Evolutionary conservation across 2,888 invertebrate genomes (phyloP), one percentile per base, ranked within the genome.

Genomic region (Aradus depressus): DNA sequence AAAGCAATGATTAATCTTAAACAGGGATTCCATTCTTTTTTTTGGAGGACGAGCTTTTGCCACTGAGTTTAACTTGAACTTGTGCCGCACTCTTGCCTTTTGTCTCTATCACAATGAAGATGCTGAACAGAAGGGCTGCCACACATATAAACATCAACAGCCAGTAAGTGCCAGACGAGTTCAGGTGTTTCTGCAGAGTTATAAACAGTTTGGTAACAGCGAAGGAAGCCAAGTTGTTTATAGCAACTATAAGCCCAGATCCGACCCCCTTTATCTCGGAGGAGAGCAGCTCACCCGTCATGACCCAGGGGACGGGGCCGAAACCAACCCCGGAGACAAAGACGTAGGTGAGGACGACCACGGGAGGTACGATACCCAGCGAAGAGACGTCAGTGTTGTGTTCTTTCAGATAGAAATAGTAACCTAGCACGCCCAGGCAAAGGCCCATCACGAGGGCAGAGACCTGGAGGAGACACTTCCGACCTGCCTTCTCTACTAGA

Each of bases 221-320:
- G 62, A 87, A 87, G 2, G 82, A 82, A 44, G 80, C 69, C 50
- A 76, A 70, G 86, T 87, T 87, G 64, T 86, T 88, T 28, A 78
- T 70, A 63, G 81, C 76, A 0, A 85, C 82, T 0, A 84, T 80
- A 8, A 88, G 67, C 6, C 84, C 80, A 1, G 83, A 79, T 0
- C 89, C 88, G 0, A 79, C 69, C 0, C 76, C 84, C 61, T 82
- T 76, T 44, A 77, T 80, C 59, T 84, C 80, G 0, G 79, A 71
- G 21, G 87, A 71, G 65, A 89, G 80, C 18, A 87, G 65, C 63
- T 88, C 87, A 1, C 83, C 77, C 76, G 80, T 80, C 73, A 84
- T 76, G 61, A 83, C 66, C 86, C 87, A 87, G 1, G 87, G 86
- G 41, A 87, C 80, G 0, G 87, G 86, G 0, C 87, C 87, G 63